Base-by-base conservation (phyloP, 2,113 vertebrate genomes). In the Glaucomys volans region DNA sequence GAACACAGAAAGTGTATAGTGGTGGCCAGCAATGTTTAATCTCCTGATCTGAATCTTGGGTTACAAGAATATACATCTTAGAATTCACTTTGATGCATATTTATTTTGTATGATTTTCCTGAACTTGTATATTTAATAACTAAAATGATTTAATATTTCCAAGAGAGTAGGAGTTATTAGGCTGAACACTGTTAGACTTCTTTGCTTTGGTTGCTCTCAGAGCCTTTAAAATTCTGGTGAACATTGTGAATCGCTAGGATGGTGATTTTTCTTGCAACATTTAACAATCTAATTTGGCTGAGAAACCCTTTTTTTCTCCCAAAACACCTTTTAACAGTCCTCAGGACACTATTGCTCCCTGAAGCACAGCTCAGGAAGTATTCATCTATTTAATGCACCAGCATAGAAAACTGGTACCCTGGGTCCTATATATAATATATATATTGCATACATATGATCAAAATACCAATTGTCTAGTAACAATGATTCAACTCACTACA, bases 231-330 rank as follows among this genome's bases (percentile, higher is more conserved):
- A 74, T 74, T n/a, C 77, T 81, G 7, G 4, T 64, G 35, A 47
- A 90, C 52, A 88, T 26, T 82, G 40, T 76, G 35, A 90, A 44
- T 81, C 20, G 3, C 62, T 81, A 71, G 28, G 30, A 87, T 16
- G 10, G 80, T 92, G 62, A 94, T 96, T 96, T 95, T 95, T 52
- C 76, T 94, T 96, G 94, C 94, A 91, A 95, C 94, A 96, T 96
- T 97, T 96, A 97, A 91, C 92, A 96, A 94, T 86, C 85, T 95
- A 92, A 97, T 98, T 95, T 96, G 74, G 59, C 62, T 67, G 87
- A 97, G 28, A 59, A 87, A 80, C 40, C 3, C 28, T 22, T 42
- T 93, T 95, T 72, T 94, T 87, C 37, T 57, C 71, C 92, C 80
- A 26, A 94, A 92, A 91, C 42, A 86, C 82, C 47, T 93, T 91